Evolutionary conservation across 2,888 invertebrate species (phyloP), one percentile per base, ranked within the genome.

Genomic region (Meiosimyza platycephala): DNA sequence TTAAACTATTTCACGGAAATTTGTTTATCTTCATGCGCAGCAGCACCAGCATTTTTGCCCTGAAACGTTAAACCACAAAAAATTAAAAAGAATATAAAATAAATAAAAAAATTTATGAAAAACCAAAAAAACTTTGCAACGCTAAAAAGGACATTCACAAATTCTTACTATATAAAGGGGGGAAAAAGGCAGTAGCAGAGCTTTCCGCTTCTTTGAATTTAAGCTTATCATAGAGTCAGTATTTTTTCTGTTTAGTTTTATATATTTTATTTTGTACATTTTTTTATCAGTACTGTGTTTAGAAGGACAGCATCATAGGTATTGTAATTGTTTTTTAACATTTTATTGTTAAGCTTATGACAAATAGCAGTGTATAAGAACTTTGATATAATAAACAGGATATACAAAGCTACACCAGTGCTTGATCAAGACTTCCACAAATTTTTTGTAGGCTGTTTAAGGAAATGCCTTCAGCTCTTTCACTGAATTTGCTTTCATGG

Each of bases 171-270:
- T 6, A 50, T 13, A 48, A 18, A 13, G 16, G 0, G n/a, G 48
- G 48, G 18, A 18, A 48, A 64, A 7, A 11, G 18, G 1, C 13
- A 40, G 18, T 6, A 48, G 22, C 48, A 18, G 63, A 48, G 33
- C 40, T 64, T 64, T 64, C 28, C 57, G 57, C 22, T 57, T 57
- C 22, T 28, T 18, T 57, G 57, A 28, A 57, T 57, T 57, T 57
- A 57, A 57, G 57, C 57, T 57, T 57, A 57, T 57, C 57, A 57
- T 57, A 22, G 28, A 28, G 57, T 28, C 11, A 57, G 22, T 13
- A 18, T 57, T 57, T 57, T 57, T 57, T 40, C 40, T 9, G 1
- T 1, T 5, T 40, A 40, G 6, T 40, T 9, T 9, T 40, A 40
- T 9, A 40, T 28, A 55, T 55, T 18, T 57, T 57, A 57, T 15